These are phyloP conservation scores for Columba janthina DNA, from an alignment of 2,113 vertebrate genomes.

Conservation along the genomic window DNA sequence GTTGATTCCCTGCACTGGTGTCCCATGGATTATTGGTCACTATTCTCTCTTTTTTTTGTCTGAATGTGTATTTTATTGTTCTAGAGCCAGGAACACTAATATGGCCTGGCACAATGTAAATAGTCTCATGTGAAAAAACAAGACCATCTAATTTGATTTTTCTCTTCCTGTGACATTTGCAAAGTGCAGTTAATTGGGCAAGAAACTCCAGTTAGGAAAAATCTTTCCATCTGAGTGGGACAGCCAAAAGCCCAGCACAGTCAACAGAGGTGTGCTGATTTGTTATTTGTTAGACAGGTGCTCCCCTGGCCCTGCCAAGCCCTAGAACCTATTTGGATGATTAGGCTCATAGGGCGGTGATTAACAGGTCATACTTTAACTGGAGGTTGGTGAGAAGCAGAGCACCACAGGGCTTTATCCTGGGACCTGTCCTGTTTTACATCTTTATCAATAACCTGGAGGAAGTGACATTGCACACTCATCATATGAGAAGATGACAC, in stretches of 20 bases:
- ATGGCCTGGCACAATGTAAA: background rate
- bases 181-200: background rate
- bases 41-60: background rate
- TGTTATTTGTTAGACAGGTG: background rate
- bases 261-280: background rate
- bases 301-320: background rate
- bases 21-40: background rate
- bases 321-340: background rate
- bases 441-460: background rate
- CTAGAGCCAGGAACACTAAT: background rate
- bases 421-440: background rate
- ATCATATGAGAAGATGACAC: background rate
- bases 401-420: background rate
- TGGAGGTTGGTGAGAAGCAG: background rate
- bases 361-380: background rate
- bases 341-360: background rate
- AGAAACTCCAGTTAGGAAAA: background rate
- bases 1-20: background rate
- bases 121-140: background rate
- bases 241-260: background rate
- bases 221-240: background rate
- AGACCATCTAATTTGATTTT: background rate
- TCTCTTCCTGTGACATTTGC: background rate
- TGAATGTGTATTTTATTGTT: background rate
- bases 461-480: accelerated